Percentiles rank a stretch among this genome's conserved stretches.
Evolutionary conservation across 2,113 vertebrate genomes (phyloP).

Genomic region (Petrocephalus zakoni): DNA sequence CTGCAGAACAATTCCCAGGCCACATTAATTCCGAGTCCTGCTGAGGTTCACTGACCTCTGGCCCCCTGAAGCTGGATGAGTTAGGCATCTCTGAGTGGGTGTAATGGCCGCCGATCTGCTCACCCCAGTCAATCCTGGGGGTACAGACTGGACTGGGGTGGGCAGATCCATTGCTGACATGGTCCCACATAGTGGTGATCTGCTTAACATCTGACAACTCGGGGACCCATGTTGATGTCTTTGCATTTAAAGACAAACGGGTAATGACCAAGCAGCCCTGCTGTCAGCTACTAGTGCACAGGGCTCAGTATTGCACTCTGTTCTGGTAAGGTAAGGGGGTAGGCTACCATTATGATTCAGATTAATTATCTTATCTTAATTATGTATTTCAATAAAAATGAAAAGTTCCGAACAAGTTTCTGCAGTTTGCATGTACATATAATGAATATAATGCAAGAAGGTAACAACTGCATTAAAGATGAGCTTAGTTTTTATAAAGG

Average conservation of each 20-base stretch:
- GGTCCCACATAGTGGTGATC: constrained; percentile 12
- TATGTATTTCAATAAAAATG: not conserved
- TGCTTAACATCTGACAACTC: constrained; percentile 29
- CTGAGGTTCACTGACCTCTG: constrained; percentile 40
- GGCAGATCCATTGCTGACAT: constrained; percentile 28
- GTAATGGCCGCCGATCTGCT: constrained; percentile 33
- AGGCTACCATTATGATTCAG: not conserved
- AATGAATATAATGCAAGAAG: not conserved
- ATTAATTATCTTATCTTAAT: not conserved
- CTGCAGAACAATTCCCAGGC: not conserved
- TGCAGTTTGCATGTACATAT: not conserved
- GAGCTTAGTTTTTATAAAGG: not conserved
- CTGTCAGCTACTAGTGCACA: not conserved
- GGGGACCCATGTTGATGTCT: constrained; percentile 16
- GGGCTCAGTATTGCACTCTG: not conserved
- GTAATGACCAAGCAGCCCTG: constrained; percentile 14
- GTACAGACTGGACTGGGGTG: not conserved
- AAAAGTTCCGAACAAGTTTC: not conserved
- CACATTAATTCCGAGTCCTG: constrained; percentile 33
- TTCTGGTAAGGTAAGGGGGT: not conserved
- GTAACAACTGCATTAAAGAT: not conserved
- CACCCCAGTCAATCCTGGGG: constrained; percentile 27
- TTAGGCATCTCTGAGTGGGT: constrained; percentile 33
- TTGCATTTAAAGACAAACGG: constrained; percentile 2
- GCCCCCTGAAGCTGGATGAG: constrained; percentile 34